phyloP scores from a whole-genome alignment of 1,140 invertebrate species.

The Tyrophagus putrescentiae region DNA sequence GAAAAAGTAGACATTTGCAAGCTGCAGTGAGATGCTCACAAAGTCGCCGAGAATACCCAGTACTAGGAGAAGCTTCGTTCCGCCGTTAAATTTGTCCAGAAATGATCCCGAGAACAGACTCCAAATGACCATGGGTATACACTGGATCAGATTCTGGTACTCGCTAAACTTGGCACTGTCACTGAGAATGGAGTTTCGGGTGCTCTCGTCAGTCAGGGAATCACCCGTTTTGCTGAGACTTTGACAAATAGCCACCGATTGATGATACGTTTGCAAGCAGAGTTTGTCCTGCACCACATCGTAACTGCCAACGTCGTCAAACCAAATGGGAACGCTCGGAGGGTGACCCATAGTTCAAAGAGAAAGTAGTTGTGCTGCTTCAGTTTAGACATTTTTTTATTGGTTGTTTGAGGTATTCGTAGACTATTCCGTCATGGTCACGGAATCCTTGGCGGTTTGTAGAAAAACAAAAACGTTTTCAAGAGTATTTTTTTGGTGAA shows the following conservation, averaged over 20 bases:
- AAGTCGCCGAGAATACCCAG: neutral
- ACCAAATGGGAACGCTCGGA: neutral
- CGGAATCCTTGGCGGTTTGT: too few relatives aligned
- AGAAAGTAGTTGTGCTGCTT: neutral
- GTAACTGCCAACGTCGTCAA: neutral
- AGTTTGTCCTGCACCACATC: conserved; percentile 10
- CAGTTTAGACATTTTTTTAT: too few relatives aligned
- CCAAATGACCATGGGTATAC: conserved; percentile 2
- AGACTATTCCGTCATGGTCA: too few relatives aligned
- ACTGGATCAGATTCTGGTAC: neutral
- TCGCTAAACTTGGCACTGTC: neutral
- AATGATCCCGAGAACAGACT: conserved; percentile 5
- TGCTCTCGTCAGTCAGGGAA: neutral
- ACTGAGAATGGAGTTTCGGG: neutral
- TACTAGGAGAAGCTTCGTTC: neutral
- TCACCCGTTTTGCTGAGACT: neutral
- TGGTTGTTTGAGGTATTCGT: too few relatives aligned
- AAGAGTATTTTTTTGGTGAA: too few relatives aligned
- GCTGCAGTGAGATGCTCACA: too few relatives aligned
- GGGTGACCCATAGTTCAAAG: neutral
- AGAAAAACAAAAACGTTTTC: too few relatives aligned
- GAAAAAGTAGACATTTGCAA: too few relatives aligned
- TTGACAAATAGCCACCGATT: neutral
- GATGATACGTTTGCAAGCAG: neutral
- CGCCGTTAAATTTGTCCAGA: neutral